These are phyloP conservation scores for Pelusios castaneus DNA, from an alignment of 2,113 vertebrate genomes.

Conservation along the genomic window DNA sequence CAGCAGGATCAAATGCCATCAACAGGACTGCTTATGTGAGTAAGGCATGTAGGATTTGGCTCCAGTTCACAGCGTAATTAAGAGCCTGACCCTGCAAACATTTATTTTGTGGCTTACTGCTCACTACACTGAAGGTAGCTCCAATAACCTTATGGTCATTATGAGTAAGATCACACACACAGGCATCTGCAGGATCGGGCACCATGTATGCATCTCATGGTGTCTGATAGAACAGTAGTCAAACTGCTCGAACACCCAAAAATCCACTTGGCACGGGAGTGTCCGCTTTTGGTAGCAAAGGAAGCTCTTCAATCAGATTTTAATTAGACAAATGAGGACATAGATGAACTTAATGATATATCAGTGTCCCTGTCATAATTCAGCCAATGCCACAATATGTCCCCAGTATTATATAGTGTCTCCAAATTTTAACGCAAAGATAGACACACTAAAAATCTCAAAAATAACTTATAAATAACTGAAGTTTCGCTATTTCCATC, in stretches of 20 bases:
- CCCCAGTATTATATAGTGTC: too few species aligned
- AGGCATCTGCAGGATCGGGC: neutral
- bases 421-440: neutral
- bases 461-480: neutral
- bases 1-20: neutral
- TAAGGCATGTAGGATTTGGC: constrained; percentile 55
- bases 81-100: constrained; percentile 23
- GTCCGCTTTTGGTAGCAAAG: neutral
- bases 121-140: neutral
- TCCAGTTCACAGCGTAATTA: constrained; percentile 39
- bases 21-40: constrained; percentile 22
- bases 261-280: neutral
- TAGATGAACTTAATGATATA: too few species aligned
- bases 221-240: neutral
- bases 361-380: neutral
- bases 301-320: neutral
- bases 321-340: neutral
- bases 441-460: neutral
- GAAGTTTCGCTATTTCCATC: too few species aligned
- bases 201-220: fast-evolving
- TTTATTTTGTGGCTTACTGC: fast-evolving
- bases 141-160: neutral
- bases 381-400: neutral
- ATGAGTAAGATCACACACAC: neutral
- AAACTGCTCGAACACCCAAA: neutral